phyloP scores from a whole-genome alignment of 2,113 vertebrate species.

The Gorsachius goisagi region DNA sequence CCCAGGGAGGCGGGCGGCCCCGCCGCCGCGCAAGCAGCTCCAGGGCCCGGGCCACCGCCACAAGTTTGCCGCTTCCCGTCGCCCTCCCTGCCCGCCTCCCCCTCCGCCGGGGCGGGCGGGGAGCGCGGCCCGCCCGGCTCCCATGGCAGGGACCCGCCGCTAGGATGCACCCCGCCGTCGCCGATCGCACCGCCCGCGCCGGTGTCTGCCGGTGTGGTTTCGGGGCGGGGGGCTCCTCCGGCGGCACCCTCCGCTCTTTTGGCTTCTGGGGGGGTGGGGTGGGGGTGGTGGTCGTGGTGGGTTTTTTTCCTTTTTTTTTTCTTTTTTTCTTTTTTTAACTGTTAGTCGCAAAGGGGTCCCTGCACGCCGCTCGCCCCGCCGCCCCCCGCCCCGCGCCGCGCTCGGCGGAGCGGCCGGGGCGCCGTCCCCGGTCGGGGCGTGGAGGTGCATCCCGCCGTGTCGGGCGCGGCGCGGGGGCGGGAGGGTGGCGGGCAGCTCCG shows the following conservation, averaged over 20 bases:
- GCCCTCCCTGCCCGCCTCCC: neutral
- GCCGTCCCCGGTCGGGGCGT: neutral
- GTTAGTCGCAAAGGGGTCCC: neutral
- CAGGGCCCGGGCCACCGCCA: neutral
- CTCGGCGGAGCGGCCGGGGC: neutral
- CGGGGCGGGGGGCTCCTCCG: neutral
- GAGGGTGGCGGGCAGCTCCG: neutral
- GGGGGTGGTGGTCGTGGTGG: too few relatives aligned
- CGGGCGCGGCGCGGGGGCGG: neutral
- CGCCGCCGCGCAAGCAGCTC: neutral
- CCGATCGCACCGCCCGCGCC: constrained; percentile 5
- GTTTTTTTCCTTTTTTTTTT: neutral
- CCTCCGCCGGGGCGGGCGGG: neutral
- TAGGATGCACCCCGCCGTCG: constrained; percentile 84
- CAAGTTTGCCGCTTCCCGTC: neutral
- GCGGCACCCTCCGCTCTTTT: neutral
- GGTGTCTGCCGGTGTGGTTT: neutral
- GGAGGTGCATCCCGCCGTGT: neutral
- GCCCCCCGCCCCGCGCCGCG: neutral
- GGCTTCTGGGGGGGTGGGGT: too few relatives aligned
- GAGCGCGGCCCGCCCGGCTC: neutral
- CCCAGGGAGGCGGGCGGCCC: neutral
- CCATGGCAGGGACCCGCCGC: constrained; percentile 76
- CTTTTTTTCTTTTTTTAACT: neutral
- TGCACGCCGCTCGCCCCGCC: neutral